A percentile compares a stretch with the other conserved stretches of the same genome.
phyloP scores from a whole-genome alignment of 2,888 invertebrate species.

The Ichneumon xanthorius region DNA sequence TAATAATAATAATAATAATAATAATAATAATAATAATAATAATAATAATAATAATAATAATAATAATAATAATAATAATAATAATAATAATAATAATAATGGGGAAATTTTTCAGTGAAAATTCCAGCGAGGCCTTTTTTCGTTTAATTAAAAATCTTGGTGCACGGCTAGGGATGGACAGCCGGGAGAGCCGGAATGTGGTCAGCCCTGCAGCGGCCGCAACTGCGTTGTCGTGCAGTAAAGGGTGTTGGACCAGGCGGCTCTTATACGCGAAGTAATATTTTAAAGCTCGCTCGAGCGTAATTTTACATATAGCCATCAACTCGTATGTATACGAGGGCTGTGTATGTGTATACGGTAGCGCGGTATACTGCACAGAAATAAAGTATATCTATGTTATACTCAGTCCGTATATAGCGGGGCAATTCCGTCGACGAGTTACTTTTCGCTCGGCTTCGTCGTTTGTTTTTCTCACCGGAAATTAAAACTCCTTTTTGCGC shows the following conservation, averaged over 20 bases:
- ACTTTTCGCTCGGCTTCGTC: constrained; percentile 50
- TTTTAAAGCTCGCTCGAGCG: constrained; percentile 42
- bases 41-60: not conserved
- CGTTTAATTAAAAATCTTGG: constrained; percentile 58
- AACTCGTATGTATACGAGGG: not conserved
- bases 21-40: not conserved
- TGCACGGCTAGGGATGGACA: constrained; percentile 2
- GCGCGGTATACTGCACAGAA: not conserved
- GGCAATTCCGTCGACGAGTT: constrained; percentile 35
- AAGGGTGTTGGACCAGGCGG: constrained; percentile 39
- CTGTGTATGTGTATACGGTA: not conserved
- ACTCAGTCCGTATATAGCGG: constrained; percentile 24
- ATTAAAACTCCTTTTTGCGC: constrained; percentile 82
- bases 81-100: not conserved
- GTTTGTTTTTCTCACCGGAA: constrained; percentile 82
- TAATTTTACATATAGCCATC: constrained; percentile 11
- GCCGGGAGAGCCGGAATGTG: constrained; percentile 36
- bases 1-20: not conserved
- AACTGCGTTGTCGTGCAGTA: constrained; percentile 23
- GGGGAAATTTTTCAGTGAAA: not conserved
- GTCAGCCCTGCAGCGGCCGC: constrained; percentile 34
- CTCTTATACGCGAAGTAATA: constrained; percentile 46
- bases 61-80: too few species aligned
- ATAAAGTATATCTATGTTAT: constrained; percentile 12
- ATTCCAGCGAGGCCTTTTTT: not conserved